phyloP scores from a whole-genome alignment of 2,797 vertebrate species.

The Acipenser transmontanus region DNA sequence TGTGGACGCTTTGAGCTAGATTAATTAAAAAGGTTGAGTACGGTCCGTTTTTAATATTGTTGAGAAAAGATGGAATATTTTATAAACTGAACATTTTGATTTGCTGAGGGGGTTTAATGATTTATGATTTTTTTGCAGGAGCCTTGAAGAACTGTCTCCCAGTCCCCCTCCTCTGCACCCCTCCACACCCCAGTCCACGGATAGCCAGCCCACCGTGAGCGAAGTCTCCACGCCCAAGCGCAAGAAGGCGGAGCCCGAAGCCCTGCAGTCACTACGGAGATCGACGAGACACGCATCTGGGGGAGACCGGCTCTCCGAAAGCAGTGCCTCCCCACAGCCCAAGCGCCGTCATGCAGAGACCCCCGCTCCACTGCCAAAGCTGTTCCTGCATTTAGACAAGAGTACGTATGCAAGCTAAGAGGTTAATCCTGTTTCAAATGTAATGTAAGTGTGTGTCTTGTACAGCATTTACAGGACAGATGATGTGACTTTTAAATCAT shows the following conservation, averaged over 20 bases:
- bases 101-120: not conserved
- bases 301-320: constrained; percentile 73
- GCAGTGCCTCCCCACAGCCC: constrained; percentile 81
- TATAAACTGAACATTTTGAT: too few species aligned
- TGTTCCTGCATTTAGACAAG: constrained; percentile 89
- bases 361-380: constrained; percentile 78
- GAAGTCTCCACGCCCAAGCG: constrained; percentile 80
- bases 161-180: constrained; percentile 84
- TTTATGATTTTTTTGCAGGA: constrained; percentile 47
- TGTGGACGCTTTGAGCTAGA: too few species aligned
- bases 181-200: constrained; percentile 85
- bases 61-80: too few species aligned
- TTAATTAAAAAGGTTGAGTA: too few species aligned
- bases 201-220: constrained; percentile 75
- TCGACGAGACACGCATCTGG: constrained; percentile 87
- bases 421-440: too few species aligned
- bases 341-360: constrained; percentile 77
- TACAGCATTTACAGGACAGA: too few species aligned
- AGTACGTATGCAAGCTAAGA: constrained; percentile 53
- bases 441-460: too few species aligned
- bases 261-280: constrained; percentile 75
- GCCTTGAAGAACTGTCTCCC: constrained; percentile 84
- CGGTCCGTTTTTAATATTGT: too few species aligned
- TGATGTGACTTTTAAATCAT: too few species aligned
- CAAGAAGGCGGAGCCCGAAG: constrained; percentile 77